A percentile compares a stretch with the other conserved stretches of the same genome.
Conservation (phyloP, 2,797 vertebrate genomes). For the Mus spretus region DNA sequence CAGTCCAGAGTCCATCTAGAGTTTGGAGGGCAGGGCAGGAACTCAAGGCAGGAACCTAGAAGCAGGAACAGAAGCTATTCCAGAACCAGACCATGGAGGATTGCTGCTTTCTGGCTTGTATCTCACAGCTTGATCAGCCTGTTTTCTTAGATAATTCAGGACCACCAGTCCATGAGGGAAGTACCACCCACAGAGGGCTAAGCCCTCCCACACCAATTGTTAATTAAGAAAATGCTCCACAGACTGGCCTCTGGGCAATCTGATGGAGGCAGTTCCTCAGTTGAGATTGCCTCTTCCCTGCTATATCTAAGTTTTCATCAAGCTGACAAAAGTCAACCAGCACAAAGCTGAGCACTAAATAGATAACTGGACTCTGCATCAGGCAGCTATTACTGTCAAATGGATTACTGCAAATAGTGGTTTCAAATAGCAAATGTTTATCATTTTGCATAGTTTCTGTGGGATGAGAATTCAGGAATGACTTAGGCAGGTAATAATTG, state of each 20-base stretch:
- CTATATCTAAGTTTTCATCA: neutral
- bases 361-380: neutral
- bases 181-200: neutral
- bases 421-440: neutral
- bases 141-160: neutral
- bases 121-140: neutral
- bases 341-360: neutral
- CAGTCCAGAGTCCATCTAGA: neutral
- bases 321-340: neutral
- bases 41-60: neutral
- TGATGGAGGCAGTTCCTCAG: neutral
- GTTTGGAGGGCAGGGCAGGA: neutral
- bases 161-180: neutral
- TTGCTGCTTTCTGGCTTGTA: neutral
- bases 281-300: neutral
- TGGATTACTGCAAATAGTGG: neutral
- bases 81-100: neutral
- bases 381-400: neutral
- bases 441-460: neutral
- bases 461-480: neutral
- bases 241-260: neutral
- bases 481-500: neutral
- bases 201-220: neutral
- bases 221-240: neutral
- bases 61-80: neutral